Evolutionary conservation across 2,888 invertebrate species (phyloP).

Genomic region (Esperia sulphurella): DNA sequence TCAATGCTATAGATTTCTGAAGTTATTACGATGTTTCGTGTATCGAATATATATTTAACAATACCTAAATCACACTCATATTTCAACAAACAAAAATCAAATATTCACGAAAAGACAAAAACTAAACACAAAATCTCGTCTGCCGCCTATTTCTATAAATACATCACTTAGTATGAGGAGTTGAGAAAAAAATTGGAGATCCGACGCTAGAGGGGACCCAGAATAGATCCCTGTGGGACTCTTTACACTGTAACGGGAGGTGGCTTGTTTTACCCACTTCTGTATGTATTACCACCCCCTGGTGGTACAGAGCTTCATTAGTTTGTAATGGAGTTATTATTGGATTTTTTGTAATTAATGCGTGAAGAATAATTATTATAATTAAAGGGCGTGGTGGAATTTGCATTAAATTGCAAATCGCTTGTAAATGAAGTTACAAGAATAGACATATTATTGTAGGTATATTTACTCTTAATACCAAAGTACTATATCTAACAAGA

Average conservation of each 20-base stretch:
- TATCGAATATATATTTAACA: background rate
- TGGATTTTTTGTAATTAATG: constrained; percentile 1
- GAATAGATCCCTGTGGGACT: constrained; percentile 76
- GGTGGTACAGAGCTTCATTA: constrained; percentile 4
- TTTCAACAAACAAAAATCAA: background rate
- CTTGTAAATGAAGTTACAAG: background rate
- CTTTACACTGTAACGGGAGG: constrained; percentile 53
- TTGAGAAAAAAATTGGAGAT: constrained; percentile 46
- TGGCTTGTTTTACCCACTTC: constrained; percentile 49
- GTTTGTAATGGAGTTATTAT: constrained; percentile 16
- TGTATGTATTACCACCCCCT: constrained; percentile 25
- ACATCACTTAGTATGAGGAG: constrained; percentile 56
- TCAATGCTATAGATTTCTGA: no score
- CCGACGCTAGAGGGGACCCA: constrained; percentile 53
- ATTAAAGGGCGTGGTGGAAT: constrained; percentile 1
- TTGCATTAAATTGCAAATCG: constrained; percentile 1
- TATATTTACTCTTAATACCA: no score
- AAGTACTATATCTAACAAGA: no score
- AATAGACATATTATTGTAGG: no score
- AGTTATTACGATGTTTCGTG: no score
- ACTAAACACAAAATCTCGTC: constrained; percentile 53
- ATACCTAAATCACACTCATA: background rate
- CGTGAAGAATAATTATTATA: background rate
- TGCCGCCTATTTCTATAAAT: constrained; percentile 69
- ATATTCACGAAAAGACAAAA: constrained; percentile 26